These are phyloP conservation scores for Embiotoca jacksoni DNA, from an alignment of 2,113 vertebrate genomes.

Conservation along the genomic window DNA sequence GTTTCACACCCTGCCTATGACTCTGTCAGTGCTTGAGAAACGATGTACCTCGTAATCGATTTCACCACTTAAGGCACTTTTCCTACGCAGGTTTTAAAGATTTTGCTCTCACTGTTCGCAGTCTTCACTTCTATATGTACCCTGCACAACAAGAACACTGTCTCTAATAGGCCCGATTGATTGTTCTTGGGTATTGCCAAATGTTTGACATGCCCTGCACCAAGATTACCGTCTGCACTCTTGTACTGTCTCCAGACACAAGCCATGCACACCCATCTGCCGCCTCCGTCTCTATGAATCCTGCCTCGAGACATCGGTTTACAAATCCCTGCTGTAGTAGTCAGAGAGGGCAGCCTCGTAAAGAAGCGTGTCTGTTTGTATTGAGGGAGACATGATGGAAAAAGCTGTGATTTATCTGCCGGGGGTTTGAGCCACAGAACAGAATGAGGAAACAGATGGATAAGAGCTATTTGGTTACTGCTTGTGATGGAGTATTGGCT, in stretches of 20 bases:
- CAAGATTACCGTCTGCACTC: conserved; percentile 57
- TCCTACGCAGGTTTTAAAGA: background rate
- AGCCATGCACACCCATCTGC: conserved; percentile 66
- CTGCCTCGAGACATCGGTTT: conserved; percentile 69
- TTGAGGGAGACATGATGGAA: conserved; percentile 71
- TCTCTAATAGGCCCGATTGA: conserved; percentile 32
- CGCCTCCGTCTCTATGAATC: conserved; percentile 61
- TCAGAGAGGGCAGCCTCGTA: conserved; percentile 60
- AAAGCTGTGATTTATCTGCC: conserved; percentile 67
- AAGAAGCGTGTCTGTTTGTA: conserved; percentile 72
- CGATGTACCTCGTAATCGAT: background rate
- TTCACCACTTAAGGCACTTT: conserved; percentile 16
- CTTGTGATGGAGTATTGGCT: conserved; percentile 55
- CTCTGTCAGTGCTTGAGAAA: conserved; percentile 39
- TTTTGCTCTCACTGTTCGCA: background rate
- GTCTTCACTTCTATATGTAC: background rate
- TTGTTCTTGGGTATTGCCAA: conserved; percentile 46
- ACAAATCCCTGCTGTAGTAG: conserved; percentile 61
- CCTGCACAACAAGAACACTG: conserved; percentile 5
- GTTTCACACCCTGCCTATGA: conserved; percentile 23
- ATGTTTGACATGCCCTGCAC: conserved; percentile 57
- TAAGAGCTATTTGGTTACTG: conserved; percentile 61
- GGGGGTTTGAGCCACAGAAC: conserved; percentile 35
- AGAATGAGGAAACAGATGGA: conserved; percentile 73
- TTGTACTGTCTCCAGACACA: conserved; percentile 69